Percentiles rank a stretch among this genome's conserved stretches.
phyloP scores from a whole-genome alignment of 2,888 invertebrate genomes.

The Pocota personata region DNA sequence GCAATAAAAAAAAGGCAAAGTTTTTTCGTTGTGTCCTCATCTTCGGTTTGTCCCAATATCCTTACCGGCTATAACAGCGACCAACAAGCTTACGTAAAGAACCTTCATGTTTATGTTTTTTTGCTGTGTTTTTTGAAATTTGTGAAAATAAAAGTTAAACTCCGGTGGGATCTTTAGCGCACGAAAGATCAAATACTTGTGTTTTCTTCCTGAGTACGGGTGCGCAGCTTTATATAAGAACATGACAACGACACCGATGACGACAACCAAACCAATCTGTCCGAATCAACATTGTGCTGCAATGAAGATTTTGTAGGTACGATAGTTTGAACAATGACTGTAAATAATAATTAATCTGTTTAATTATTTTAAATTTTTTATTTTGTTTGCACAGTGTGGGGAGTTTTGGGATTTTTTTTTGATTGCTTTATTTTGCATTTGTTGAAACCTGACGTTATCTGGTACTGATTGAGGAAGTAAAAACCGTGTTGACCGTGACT shows the following conservation, averaged over 20 bases:
- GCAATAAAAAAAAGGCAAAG: background rate
- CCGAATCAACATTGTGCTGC: background rate
- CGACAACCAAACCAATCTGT: background rate
- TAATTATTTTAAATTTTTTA: background rate
- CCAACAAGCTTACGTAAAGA: conserved; percentile 23
- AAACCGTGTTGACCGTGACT: background rate
- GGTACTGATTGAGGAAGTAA: background rate
- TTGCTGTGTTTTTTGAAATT: background rate
- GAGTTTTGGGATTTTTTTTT: background rate
- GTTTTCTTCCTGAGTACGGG: background rate
- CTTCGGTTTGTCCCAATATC: background rate
- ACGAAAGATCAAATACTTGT: background rate
- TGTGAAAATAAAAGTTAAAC: too few relatives aligned
- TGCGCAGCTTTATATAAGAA: conserved; percentile 2
- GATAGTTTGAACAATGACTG: background rate
- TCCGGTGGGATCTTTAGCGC: background rate
- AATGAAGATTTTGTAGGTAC: background rate
- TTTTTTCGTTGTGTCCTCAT: background rate
- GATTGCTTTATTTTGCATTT: background rate
- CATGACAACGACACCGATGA: background rate
- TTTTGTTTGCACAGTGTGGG: background rate
- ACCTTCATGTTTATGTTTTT: conserved; percentile 5
- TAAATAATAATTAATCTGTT: background rate
- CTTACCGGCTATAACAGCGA: conserved; percentile 4
- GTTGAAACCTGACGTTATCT: background rate